Conservation (phyloP, 2,888 invertebrate genomes). For the Clitarchus hookeri region DNA sequence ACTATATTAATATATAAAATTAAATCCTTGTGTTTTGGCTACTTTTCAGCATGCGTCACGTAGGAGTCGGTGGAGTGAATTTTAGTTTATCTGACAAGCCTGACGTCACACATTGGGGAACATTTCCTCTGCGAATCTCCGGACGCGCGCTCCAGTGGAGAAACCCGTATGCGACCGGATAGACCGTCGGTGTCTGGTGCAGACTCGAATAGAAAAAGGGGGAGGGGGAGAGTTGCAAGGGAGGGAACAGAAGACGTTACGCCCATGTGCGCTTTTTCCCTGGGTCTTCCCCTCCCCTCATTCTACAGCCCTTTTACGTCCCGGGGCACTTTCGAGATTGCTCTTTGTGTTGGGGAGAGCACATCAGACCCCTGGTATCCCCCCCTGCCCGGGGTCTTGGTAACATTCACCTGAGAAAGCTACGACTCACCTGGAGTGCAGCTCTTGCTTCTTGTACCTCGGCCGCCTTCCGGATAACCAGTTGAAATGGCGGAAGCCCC, state of each 20-base stretch:
- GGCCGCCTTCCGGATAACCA: not conserved
- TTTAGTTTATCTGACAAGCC: no score
- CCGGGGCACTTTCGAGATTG: slow-evolving; percentile 14
- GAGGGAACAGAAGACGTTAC: not conserved
- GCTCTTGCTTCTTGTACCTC: not conserved
- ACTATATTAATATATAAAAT: no score
- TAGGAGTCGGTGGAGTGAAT: no score
- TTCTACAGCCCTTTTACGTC: not conserved
- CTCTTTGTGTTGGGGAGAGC: slow-evolving; percentile 1
- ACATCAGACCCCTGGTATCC: not conserved
- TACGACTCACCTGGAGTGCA: not conserved
- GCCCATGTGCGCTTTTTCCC: not conserved
- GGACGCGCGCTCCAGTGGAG: not conserved
- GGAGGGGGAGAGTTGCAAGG: not conserved
- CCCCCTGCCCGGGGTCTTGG: no score
- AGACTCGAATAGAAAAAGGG: not conserved
- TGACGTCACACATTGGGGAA: not conserved
- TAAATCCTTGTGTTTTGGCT: no score
- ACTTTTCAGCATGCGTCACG: no score
- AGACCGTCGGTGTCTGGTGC: not conserved
- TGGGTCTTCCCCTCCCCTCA: not conserved
- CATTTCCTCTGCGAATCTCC: not conserved
- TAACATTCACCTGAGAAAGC: not conserved
- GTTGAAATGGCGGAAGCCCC: no score
- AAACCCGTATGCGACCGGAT: no score